A percentile compares a stretch with the other conserved stretches of the same genome.
These are phyloP conservation scores for Fistularia tabacaria DNA, from an alignment of 2,797 vertebrate genomes.

Conservation along the genomic window DNA sequence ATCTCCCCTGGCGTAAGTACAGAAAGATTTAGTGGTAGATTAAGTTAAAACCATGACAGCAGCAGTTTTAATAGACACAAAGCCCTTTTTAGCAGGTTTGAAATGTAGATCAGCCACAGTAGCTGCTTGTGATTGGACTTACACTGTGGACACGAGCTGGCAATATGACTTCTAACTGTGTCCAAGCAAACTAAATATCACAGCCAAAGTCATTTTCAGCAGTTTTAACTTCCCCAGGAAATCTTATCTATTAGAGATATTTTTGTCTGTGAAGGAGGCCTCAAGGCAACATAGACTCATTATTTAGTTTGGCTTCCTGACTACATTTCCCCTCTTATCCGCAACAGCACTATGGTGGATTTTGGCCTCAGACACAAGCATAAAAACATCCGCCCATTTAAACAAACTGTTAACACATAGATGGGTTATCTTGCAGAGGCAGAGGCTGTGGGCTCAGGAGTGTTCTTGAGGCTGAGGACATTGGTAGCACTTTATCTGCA, in stretches of 20 bases:
- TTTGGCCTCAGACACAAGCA: slow-evolving; percentile 58
- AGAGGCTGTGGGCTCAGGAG: slow-evolving; percentile 47
- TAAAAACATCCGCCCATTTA: slow-evolving; percentile 71
- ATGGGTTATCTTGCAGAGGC: slow-evolving; percentile 61
- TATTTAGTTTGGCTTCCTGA: slow-evolving; percentile 73
- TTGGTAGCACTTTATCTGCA: slow-evolving; percentile 43
- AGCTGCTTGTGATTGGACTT: slow-evolving; percentile 34
- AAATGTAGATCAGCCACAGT: slow-evolving; percentile 36
- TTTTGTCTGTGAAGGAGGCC: slow-evolving; percentile 58
- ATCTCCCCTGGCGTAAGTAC: slow-evolving; percentile 1
- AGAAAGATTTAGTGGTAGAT: slow-evolving; percentile 2
- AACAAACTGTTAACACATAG: slow-evolving; percentile 70
- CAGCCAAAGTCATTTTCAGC: slow-evolving; percentile 63
- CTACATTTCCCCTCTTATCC: slow-evolving; percentile 67
- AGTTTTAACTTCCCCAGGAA: slow-evolving; percentile 65
- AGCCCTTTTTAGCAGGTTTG: slow-evolving; percentile 13
- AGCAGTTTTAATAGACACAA: slow-evolving; percentile 19
- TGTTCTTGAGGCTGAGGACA: slow-evolving; percentile 38
- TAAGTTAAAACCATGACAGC: slow-evolving; percentile 16
- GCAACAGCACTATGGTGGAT: slow-evolving; percentile 58
- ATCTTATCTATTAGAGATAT: slow-evolving; percentile 65
- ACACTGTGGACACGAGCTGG: slow-evolving; percentile 38
- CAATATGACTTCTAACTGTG: slow-evolving; percentile 45
- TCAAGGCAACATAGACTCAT: slow-evolving; percentile 55
- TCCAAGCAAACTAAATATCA: slow-evolving; percentile 58